phyloP scores from a whole-genome alignment of 2,113 vertebrate species.

The Syngnathus typhle region DNA sequence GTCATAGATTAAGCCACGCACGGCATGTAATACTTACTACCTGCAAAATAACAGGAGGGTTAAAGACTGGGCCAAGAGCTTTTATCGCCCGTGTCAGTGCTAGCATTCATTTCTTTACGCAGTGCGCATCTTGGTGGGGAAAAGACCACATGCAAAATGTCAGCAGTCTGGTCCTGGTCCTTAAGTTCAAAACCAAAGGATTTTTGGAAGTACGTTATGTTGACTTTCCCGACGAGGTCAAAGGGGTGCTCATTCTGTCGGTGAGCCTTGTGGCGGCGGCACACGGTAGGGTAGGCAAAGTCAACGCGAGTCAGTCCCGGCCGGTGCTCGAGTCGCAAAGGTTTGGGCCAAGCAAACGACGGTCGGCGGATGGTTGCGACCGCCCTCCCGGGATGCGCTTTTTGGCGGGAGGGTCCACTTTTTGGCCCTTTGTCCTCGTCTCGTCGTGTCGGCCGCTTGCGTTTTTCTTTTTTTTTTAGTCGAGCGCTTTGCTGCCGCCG shows the following conservation, averaged over 20 bases:
- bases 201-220: not conserved
- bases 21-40: not conserved
- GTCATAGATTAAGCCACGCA: too few relatives aligned
- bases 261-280: not conserved
- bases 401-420: not conserved
- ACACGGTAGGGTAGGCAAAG: not conserved
- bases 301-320: not conserved
- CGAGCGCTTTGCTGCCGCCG: slow-evolving; percentile 81
- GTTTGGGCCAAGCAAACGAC: not conserved
- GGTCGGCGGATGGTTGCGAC: not conserved
- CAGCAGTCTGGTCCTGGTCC: not conserved
- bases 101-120: not conserved
- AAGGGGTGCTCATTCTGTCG: not conserved
- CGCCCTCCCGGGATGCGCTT: not conserved
- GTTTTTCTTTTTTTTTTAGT: slow-evolving; percentile 63
- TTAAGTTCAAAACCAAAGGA: not conserved
- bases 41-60: not conserved
- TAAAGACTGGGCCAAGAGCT: not conserved
- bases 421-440: not conserved
- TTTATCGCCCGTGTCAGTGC: not conserved
- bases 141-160: slow-evolving; percentile 1
- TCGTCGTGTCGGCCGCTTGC: not conserved
- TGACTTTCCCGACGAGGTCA: not conserved
- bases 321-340: not conserved
- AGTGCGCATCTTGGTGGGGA: not conserved